phyloP scores from a whole-genome alignment of 2,797 vertebrate genomes.

The Phalloptychus januarius region DNA sequence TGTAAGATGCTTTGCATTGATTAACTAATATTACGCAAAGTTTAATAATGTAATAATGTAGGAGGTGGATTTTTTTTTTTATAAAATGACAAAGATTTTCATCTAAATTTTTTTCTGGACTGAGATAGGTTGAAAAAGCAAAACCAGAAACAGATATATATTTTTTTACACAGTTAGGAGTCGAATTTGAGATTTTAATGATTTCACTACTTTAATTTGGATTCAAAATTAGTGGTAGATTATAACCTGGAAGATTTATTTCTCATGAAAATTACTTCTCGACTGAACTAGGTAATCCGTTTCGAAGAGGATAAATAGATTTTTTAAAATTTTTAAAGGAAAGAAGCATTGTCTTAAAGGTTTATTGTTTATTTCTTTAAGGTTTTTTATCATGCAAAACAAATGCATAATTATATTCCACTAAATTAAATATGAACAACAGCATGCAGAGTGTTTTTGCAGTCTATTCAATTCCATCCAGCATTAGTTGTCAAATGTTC shows the following conservation, averaged over 20 bases:
- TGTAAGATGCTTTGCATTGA: slow-evolving; percentile 30
- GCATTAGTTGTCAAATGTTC: slow-evolving; percentile 50
- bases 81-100: slow-evolving; percentile 9
- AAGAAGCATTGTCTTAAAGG: not conserved
- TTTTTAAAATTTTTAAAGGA: not conserved
- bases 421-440: slow-evolving; percentile 43
- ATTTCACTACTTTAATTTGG: slow-evolving; percentile 23
- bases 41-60: slow-evolving; percentile 12
- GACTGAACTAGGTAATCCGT: slow-evolving; percentile 12
- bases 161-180: not conserved
- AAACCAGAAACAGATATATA: slow-evolving; percentile 9
- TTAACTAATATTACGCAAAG: slow-evolving; percentile 20
- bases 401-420: slow-evolving; percentile 15
- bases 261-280: slow-evolving; percentile 13
- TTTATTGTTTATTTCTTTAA: not conserved
- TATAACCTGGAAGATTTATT: slow-evolving; percentile 34
- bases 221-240: slow-evolving; percentile 2
- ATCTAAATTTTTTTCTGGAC: slow-evolving; percentile 26
- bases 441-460: slow-evolving; percentile 40
- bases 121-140: slow-evolving; percentile 6
- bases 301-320: slow-evolving; percentile 12
- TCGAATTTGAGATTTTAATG: slow-evolving; percentile 12
- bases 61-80: slow-evolving; percentile 28
- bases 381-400: slow-evolving; percentile 16
- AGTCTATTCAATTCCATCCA: slow-evolving; percentile 22